Evolutionary conservation across 92 coral and sea anemone genomes (phyloP).

Genomic region (Actinernus sp.): DNA sequence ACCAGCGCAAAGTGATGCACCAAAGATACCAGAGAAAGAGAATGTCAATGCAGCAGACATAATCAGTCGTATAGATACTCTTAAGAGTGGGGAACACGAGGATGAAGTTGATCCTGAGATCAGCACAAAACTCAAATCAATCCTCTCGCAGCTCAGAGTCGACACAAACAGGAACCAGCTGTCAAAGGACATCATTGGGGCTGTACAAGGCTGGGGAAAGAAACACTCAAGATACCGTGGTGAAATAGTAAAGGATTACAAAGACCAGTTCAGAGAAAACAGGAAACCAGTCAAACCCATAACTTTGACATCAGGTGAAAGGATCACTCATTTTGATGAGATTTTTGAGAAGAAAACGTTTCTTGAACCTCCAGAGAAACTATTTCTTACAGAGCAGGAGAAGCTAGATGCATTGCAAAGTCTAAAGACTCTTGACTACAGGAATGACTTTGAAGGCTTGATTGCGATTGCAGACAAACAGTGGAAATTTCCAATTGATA

Average conservation of each 20-base stretch:
- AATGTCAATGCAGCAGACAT: background rate
- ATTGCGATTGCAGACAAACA: conserved; percentile 76
- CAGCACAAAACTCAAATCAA: conserved; percentile 57
- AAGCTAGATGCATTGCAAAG: conserved; percentile 25
- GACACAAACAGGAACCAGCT: conserved; percentile 64
- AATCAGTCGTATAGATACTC: background rate
- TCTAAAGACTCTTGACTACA: conserved; percentile 46
- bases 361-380: conserved; percentile 5
- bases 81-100: conserved; percentile 7
- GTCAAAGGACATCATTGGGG: conserved; percentile 71
- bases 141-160: conserved; percentile 66
- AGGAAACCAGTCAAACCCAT: conserved; percentile 7
- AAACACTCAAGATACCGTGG: conserved; percentile 23
- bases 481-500: conserved; percentile 95
- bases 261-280: conserved; percentile 18
- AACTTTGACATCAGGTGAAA: conserved; percentile 51
- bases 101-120: conserved; percentile 48
- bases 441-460: conserved; percentile 82
- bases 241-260: conserved; percentile 34
- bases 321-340: conserved; percentile 59
- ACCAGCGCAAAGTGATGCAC: background rate
- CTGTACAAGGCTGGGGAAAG: conserved; percentile 80
- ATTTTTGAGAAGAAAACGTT: conserved; percentile 13
- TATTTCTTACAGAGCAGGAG: conserved; percentile 35
- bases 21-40: background rate